phyloP scores from a whole-genome alignment of 2,113 vertebrate species.

The Erinaceus europaeus region DNA sequence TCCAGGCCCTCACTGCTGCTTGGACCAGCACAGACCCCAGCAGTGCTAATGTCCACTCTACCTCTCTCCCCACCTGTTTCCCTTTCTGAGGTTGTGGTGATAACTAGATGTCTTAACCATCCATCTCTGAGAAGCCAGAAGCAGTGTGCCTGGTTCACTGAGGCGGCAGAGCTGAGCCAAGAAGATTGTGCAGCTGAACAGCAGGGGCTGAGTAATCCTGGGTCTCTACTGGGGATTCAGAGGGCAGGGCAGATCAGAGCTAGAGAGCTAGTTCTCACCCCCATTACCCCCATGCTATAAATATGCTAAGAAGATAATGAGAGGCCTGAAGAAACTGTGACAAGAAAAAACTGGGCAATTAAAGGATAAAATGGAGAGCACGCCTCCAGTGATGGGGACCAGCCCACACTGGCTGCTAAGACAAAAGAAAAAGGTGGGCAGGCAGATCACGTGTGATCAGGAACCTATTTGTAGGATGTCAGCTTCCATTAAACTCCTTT shows the following conservation, averaged over 20 bases:
- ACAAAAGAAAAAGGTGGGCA: conserved; percentile 61
- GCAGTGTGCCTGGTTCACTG: neutral
- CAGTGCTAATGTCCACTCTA: neutral
- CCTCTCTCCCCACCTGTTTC: neutral
- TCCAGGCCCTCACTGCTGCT: neutral
- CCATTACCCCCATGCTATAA: conserved; percentile 13
- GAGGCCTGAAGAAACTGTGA: conserved; percentile 25
- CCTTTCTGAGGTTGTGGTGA: neutral
- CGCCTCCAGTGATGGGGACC: neutral
- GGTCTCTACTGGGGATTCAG: neutral
- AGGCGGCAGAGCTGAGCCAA: neutral
- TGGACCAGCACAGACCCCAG: neutral
- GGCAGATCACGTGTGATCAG: neutral
- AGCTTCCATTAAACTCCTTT: conserved; percentile 39
- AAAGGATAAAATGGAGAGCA: conserved; percentile 1
- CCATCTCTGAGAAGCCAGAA: neutral
- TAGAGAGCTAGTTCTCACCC: neutral
- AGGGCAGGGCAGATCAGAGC: neutral
- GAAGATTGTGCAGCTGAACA: neutral
- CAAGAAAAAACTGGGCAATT: conserved; percentile 45
- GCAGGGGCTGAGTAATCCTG: neutral
- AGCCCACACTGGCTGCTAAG: conserved; percentile 33
- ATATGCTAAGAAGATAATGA: conserved; percentile 41
- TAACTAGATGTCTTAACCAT: neutral
- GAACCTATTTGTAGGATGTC: conserved; percentile 30